Evolutionary conservation across 1,140 invertebrate genomes (phyloP).

Genomic region (Zophobas atratus): DNA sequence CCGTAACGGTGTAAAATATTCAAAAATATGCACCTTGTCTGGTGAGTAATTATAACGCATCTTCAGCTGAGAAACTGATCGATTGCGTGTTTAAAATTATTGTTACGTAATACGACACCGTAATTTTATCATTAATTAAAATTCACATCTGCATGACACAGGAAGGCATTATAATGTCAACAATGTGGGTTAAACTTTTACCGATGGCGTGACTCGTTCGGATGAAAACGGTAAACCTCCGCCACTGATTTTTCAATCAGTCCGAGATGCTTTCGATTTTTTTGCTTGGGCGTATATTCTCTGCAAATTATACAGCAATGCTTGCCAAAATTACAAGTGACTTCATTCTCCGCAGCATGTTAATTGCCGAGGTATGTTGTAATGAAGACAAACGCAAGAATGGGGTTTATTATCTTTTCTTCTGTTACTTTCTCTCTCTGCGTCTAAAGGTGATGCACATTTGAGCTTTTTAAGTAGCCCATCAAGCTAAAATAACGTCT

Average conservation of each 20-base stretch:
- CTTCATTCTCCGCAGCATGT: not conserved
- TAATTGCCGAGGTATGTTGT: not conserved
- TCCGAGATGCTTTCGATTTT: not conserved
- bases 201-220: not conserved
- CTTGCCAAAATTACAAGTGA: not conserved
- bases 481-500: slow-evolving; percentile 7
- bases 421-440: slow-evolving; percentile 8
- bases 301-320: not conserved
- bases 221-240: not conserved
- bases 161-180: slow-evolving; percentile 22
- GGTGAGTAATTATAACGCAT: slow-evolving; percentile 40
- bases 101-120: slow-evolving; percentile 32
- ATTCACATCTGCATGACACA: slow-evolving; percentile 46
- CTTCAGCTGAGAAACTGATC: slow-evolving; percentile 29
- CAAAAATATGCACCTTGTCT: slow-evolving; percentile 42
- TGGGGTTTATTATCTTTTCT: slow-evolving; percentile 11
- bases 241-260: slow-evolving; percentile 17
- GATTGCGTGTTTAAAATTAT: slow-evolving; percentile 26
- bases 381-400: slow-evolving; percentile 1
- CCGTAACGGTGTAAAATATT: slow-evolving; percentile 32
- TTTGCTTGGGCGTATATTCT: not conserved
- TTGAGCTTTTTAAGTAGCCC: not conserved
- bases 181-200: slow-evolving; percentile 1
- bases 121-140: slow-evolving; percentile 44
- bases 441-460: slow-evolving; percentile 23